A percentile compares a stretch with the other conserved stretches of the same genome.
These are phyloP conservation scores for Poecilia velifera DNA, from an alignment of 2,797 vertebrate species.

Conservation along the genomic window DNA sequence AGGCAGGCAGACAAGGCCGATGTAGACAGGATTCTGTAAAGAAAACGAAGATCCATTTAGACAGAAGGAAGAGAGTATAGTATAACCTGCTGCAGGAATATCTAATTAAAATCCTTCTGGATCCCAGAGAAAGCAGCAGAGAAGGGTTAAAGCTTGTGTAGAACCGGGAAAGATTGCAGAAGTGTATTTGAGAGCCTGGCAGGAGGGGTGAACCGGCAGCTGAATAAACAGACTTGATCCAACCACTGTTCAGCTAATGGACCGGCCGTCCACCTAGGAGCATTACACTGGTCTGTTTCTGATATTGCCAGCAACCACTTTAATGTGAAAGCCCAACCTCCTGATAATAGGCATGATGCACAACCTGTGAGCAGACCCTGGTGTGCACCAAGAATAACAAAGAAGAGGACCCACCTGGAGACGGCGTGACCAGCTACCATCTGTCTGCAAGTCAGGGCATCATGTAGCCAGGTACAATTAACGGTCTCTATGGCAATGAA, in stretches of 20 bases:
- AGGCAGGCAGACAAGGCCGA: constrained; percentile 55
- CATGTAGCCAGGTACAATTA: constrained; percentile 19
- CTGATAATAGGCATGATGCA: constrained; percentile 50
- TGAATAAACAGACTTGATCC: constrained; percentile 75
- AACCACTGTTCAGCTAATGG: constrained; percentile 69
- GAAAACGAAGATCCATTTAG: constrained; percentile 51
- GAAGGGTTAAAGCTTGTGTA: constrained; percentile 31
- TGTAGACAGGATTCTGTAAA: constrained; percentile 49
- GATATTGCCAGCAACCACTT: constrained; percentile 55
- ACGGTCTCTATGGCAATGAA: constrained; percentile 23
- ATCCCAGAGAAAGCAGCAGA: background rate
- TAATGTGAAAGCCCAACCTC: constrained; percentile 59
- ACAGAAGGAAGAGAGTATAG: constrained; percentile 10
- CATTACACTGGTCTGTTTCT: constrained; percentile 43
- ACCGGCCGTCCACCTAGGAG: constrained; percentile 28
- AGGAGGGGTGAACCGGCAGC: constrained; percentile 60
- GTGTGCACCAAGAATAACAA: constrained; percentile 50
- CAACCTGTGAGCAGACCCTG: constrained; percentile 34
- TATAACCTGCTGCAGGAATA: background rate
- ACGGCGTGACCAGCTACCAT: constrained; percentile 48
- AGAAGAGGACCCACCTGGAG: constrained; percentile 47
- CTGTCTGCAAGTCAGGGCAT: constrained; percentile 26
- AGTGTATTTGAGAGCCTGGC: constrained; percentile 27
- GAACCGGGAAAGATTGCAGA: constrained; percentile 15
- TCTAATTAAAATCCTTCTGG: constrained; percentile 1